Conservation (phyloP, 2,888 invertebrate species). For the Apamea monoglypha region DNA sequence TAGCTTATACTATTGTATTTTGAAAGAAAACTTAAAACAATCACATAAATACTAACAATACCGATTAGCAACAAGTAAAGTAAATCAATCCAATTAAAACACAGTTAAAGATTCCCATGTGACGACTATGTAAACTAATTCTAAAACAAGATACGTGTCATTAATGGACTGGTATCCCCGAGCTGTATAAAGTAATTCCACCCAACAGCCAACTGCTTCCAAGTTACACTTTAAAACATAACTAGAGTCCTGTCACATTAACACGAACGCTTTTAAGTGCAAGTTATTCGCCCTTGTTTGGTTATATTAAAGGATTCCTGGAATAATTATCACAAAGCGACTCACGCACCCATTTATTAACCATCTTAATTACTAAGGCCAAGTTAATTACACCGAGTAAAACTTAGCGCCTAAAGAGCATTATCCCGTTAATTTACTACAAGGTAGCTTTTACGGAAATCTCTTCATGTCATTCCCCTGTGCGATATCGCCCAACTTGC, state of each 20-base stretch:
- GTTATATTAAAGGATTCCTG: constrained; percentile 88
- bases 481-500: constrained; percentile 79
- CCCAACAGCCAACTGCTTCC: constrained; percentile 70
- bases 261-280: constrained; percentile 77
- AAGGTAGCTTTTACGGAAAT: constrained; percentile 80
- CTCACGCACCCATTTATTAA: constrained; percentile 89
- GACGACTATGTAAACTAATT: constrained; percentile 62
- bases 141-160: constrained; percentile 66
- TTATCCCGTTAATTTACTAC: constrained; percentile 86
- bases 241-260: constrained; percentile 80
- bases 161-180: constrained; percentile 68
- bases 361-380: constrained; percentile 89
- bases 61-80: background rate
- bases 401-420: constrained; percentile 87
- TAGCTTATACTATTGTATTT: background rate
- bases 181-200: constrained; percentile 71
- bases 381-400: constrained; percentile 87
- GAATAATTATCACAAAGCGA: constrained; percentile 88
- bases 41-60: background rate
- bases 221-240: constrained; percentile 78
- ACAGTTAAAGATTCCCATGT: constrained; percentile 47
- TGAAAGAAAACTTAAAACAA: background rate
- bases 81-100: constrained; percentile 53
- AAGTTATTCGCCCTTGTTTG: constrained; percentile 84
- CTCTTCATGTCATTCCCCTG: constrained; percentile 82